A percentile compares a stretch with the other conserved stretches of the same genome.
Conservation (phyloP, 2,888 invertebrate genomes). For the Globia sparganii region DNA sequence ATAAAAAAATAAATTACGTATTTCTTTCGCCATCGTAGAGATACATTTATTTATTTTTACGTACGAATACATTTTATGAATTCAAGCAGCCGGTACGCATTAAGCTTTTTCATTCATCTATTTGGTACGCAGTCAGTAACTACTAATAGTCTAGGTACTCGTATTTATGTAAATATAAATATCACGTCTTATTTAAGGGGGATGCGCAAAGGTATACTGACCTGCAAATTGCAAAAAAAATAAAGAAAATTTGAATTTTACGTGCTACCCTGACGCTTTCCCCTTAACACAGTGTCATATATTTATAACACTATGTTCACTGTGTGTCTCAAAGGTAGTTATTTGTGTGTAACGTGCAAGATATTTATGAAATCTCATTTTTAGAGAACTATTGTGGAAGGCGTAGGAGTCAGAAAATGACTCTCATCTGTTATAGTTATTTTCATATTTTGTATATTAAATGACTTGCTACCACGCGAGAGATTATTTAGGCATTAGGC, state of each 20-base stretch:
- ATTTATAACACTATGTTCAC: not conserved
- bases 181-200: conserved; percentile 4
- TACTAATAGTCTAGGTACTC: conserved; percentile 9
- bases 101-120: conserved; percentile 8
- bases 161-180: conserved; percentile 31
- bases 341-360: conserved; percentile 31
- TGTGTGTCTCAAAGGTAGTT: not conserved
- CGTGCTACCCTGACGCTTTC: not conserved
- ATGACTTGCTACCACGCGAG: not conserved
- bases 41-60: not conserved
- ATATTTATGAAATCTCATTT: conserved; percentile 52
- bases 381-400: conserved; percentile 35
- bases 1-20: not conserved
- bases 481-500: not conserved
- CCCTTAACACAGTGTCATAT: conserved; percentile 15
- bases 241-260: not conserved
- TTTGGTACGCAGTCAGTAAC: not conserved
- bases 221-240: not conserved
- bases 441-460: conserved; percentile 23
- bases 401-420: conserved; percentile 45
- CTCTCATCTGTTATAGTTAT: conserved; percentile 35
- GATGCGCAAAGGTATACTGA: not conserved
- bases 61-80: not conserved
- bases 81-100: conserved; percentile 13
- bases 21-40: no score